These are phyloP conservation scores for Nettapus auritus DNA, from an alignment of 2,113 vertebrate genomes.

Conservation along the genomic window DNA sequence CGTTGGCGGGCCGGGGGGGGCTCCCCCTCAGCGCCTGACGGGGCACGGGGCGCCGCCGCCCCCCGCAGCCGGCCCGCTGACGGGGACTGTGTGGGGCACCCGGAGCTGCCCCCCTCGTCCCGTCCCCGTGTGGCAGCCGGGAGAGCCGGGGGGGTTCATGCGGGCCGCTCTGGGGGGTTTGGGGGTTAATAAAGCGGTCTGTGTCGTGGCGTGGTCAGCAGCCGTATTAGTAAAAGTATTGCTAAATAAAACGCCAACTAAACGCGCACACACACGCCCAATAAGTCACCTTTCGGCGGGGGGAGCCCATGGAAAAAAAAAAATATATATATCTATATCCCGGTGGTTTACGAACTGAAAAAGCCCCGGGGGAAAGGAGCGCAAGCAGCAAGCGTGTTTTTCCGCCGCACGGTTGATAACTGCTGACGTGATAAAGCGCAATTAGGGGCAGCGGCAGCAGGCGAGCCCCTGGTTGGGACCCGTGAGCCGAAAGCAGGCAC, in stretches of 20 bases:
- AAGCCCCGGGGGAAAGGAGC: background rate
- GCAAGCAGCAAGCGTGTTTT: background rate
- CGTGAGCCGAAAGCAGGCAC: background rate
- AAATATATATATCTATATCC: background rate
- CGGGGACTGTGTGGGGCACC: no score
- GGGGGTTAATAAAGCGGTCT: background rate
- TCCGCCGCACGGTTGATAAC: background rate
- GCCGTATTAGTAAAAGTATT: no score
- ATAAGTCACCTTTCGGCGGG: background rate
- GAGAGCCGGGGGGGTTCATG: no score
- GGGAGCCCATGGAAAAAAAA: background rate
- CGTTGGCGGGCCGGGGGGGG: no score
- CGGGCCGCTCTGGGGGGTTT: background rate
- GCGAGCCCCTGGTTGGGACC: background rate
- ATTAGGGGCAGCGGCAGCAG: background rate
- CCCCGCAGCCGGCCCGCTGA: no score
- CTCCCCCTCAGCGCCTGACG: no score
- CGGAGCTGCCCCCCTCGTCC: no score
- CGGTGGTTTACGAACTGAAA: background rate
- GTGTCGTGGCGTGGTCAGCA: accelerated
- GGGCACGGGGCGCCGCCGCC: no score
- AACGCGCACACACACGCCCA: no score
- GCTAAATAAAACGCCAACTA: no score
- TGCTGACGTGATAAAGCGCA: background rate
- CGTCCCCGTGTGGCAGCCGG: no score